Conservation (phyloP, 2,797 vertebrate species). For the Sebastolobus altivelis region DNA sequence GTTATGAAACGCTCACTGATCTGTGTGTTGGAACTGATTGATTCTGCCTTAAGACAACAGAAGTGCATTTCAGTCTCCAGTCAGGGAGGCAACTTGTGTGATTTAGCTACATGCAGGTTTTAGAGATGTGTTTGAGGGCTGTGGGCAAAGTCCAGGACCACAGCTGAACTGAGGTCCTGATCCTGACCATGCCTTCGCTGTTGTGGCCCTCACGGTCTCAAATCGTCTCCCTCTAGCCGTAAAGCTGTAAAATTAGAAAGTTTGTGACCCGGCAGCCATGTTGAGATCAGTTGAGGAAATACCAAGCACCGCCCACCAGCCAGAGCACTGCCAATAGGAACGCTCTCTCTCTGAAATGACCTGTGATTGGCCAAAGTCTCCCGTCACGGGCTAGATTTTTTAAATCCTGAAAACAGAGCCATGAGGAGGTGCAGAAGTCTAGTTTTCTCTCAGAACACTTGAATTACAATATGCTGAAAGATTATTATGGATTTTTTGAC, state of each 20-base stretch:
- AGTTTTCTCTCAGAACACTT: neutral
- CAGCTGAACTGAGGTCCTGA: neutral
- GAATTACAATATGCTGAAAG: no score
- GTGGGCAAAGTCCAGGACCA: neutral
- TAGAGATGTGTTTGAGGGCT: slow-evolving; percentile 14
- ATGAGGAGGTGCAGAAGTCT: no score
- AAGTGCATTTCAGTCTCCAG: slow-evolving; percentile 13
- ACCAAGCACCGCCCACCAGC: no score
- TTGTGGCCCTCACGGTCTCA: neutral
- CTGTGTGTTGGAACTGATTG: slow-evolving; percentile 29
- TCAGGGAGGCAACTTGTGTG: slow-evolving; percentile 10
- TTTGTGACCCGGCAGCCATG: no score
- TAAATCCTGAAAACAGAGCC: no score
- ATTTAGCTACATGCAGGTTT: slow-evolving; percentile 13
- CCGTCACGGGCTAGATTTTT: no score
- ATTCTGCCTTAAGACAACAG: slow-evolving; percentile 15
- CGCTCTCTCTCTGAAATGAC: no score
- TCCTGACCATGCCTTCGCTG: neutral
- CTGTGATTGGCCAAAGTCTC: no score
- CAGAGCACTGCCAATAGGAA: no score
- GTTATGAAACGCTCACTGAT: slow-evolving; percentile 42
- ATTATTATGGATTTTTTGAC: rapidly evolving
- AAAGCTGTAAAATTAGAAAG: no score
- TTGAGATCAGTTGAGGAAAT: no score
- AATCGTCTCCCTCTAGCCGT: neutral